Evolutionary conservation across 1,140 invertebrate species (phyloP).

Genomic region (Galleria mellonella): DNA sequence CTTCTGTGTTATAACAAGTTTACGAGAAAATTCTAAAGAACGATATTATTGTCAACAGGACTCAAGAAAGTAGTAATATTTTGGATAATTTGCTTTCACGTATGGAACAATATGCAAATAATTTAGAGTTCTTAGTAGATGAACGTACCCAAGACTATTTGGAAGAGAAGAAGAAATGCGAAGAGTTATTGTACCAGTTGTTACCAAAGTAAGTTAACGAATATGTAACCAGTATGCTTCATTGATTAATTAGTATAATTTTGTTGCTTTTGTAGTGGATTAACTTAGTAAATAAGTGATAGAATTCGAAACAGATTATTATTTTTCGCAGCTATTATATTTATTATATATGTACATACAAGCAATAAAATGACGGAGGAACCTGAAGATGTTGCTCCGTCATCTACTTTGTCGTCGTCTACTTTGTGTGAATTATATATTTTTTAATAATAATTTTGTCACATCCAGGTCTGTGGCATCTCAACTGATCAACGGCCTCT

Average conservation of each 20-base stretch:
- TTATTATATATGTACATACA: no score
- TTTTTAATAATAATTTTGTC: slow-evolving; percentile 7
- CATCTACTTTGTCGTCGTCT: no score
- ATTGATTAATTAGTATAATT: no score
- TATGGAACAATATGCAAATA: slow-evolving; percentile 99
- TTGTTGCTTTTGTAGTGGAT: no score
- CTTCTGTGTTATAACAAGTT: no score
- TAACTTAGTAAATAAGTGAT: no score
- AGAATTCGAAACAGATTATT: background rate
- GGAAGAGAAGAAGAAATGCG: slow-evolving; percentile 97
- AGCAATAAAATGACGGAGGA: no score
- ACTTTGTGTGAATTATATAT: no score
- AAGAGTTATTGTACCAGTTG: slow-evolving; percentile 96
- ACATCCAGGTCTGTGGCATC: slow-evolving; percentile 84
- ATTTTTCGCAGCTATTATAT: no score
- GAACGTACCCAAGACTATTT: slow-evolving; percentile 97
- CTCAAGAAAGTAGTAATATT: slow-evolving; percentile 76
- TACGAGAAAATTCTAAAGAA: background rate
- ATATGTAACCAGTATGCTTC: background rate
- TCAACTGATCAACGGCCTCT: slow-evolving; percentile 89
- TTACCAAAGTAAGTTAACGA: slow-evolving; percentile 82
- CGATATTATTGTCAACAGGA: slow-evolving; percentile 32
- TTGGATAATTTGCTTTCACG: slow-evolving; percentile 96
- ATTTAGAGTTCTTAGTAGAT: slow-evolving; percentile 95
- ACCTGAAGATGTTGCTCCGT: no score